phyloP scores from a whole-genome alignment of 2,113 vertebrate genomes.

The Leptocoma aspasia region DNA sequence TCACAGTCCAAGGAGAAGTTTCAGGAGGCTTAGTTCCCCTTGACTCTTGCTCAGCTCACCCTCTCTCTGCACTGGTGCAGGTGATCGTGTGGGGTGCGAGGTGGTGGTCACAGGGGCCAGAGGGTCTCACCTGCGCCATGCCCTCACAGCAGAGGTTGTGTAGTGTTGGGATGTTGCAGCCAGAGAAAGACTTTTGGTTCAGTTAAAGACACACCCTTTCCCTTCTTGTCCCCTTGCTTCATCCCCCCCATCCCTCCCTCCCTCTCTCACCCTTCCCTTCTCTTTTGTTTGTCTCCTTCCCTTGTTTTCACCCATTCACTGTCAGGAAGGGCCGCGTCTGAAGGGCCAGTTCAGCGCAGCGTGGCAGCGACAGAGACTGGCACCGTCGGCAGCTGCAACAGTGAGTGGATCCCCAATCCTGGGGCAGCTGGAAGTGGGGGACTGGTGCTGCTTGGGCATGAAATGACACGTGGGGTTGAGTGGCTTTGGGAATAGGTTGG shows the following conservation, averaged over 20 bases:
- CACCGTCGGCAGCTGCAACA: conserved; percentile 72
- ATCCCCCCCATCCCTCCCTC: conserved; percentile 31
- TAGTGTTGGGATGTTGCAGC: background rate
- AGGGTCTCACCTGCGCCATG: fast-evolving
- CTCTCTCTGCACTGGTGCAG: background rate
- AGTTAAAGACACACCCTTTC: conserved; percentile 53
- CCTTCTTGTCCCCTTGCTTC: conserved; percentile 61
- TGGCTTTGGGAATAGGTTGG: background rate
- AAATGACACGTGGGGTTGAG: background rate
- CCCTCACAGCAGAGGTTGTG: background rate
- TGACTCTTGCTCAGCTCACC: background rate
- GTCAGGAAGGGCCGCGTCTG: conserved; percentile 76
- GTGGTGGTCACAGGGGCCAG: background rate
- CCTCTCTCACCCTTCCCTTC: conserved; percentile 66
- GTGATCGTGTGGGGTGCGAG: background rate
- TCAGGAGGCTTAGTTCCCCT: background rate
- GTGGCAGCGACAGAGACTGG: conserved; percentile 76
- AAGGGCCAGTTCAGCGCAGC: conserved; percentile 70
- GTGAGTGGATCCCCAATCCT: conserved; percentile 70
- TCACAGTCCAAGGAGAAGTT: background rate
- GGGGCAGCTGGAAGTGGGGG: conserved; percentile 39
- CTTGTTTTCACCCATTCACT: conserved; percentile 63
- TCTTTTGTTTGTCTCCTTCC: conserved; percentile 70
- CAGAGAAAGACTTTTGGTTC: background rate
- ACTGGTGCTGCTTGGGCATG: conserved; percentile 21